Base-by-base conservation (phyloP, 2,888 invertebrate genomes). In the Tholera decimalis region DNA sequence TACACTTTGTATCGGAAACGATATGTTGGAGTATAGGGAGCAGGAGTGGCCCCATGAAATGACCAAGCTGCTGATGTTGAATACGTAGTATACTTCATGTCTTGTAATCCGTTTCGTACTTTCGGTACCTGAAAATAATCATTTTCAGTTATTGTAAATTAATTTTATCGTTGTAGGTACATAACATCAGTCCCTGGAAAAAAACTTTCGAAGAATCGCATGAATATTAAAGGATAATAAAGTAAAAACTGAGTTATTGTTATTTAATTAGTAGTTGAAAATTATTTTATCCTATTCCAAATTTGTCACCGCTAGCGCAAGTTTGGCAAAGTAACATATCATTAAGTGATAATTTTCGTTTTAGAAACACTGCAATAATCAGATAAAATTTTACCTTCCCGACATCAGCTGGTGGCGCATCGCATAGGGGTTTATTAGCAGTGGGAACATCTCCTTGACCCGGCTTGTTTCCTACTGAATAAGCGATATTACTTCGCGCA, bases 71-170 rank as follows among this genome's bases (percentile, higher is more conserved):
- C 83, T 13, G 92, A 85, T 2, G 85, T 82, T 13, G 91, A 86
- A 72, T 91, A 91, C 0, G 93, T 83, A 2, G 93, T 90, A 57
- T 85, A 93, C 20, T 89, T 85, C 73, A 91, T 80, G 73, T 95
- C 95, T 84, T 95, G 95, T 57, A 95, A 82, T n/a, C 95, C 95
- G 77, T 95, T 95, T 51, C 93, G 50, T 68, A 78, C 41, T 83
- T 90, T 62, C 18, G 70, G 55, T 22, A 62, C 49, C 90, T 90
- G 80, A 26, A 87, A 85, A 44, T 30, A 43, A 63, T 22, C 41
- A 49, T 33, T 24, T 33, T 13, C 3, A 3, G 5, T 37, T 43
- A 22, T 44, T 43, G 13, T 22, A 22, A 6, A 43, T 2, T 20
- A 20, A 43, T 20, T 20, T 41, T 22, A 43, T 13, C 4, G 5